These are phyloP conservation scores for Petromus typicus DNA, from an alignment of 2,113 vertebrate species.

Conservation along the genomic window DNA sequence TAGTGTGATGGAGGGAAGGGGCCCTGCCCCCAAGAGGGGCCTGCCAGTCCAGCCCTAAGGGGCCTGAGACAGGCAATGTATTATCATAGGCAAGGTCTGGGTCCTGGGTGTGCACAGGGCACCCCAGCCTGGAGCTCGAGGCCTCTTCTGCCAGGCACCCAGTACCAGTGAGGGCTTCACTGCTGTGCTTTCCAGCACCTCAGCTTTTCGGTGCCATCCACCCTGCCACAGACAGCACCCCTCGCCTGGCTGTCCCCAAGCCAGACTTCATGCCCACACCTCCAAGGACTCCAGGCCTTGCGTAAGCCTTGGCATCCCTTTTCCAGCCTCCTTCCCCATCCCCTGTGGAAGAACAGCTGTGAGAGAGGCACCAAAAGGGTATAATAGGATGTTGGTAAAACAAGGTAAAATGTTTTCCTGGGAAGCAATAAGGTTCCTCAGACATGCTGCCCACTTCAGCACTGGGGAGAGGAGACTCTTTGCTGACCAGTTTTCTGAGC, in stretches of 20 bases:
- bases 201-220: background rate
- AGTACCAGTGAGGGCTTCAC: background rate
- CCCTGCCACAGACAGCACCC: background rate
- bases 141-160: background rate
- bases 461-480: background rate
- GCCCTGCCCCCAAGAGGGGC: conserved; percentile 7
- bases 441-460: background rate
- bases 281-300: background rate
- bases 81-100: background rate
- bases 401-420: background rate
- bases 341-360: background rate
- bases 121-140: background rate
- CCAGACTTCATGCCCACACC: background rate
- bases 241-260: background rate
- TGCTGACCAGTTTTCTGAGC: background rate
- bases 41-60: background rate
- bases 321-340: background rate
- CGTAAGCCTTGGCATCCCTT: background rate
- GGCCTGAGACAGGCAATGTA: background rate
- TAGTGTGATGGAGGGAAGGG: conserved; percentile 57
- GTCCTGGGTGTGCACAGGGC: background rate
- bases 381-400: background rate
- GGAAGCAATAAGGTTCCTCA: background rate
- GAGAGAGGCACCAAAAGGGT: background rate
- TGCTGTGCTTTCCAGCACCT: background rate